A percentile compares a stretch with the other conserved stretches of the same genome.
These are phyloP conservation scores for Mylabris sibirica DNA, from an alignment of 2,888 invertebrate species.

Conservation along the genomic window DNA sequence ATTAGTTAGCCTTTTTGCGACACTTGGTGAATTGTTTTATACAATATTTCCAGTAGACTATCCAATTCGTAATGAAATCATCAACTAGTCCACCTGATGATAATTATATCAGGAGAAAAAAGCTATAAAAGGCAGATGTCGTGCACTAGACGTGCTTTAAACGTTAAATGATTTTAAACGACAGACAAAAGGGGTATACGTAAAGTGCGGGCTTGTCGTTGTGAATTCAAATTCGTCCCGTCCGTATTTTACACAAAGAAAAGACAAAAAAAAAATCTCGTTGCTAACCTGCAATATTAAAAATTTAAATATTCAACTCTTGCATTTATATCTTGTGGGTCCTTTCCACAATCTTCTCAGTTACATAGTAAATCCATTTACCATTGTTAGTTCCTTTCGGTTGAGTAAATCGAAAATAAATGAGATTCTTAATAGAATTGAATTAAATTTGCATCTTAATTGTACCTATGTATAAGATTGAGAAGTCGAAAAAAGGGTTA, in stretches of 20 bases:
- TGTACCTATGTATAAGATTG: not conserved
- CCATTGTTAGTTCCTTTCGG: not conserved
- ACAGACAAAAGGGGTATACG: constrained; percentile 8
- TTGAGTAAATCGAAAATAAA: constrained; percentile 1
- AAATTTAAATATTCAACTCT: constrained; percentile 10
- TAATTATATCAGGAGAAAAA: not conserved
- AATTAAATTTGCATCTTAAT: constrained; percentile 10
- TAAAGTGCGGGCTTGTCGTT: not conserved
- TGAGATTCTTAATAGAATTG: not conserved
- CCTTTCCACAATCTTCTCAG: not conserved
- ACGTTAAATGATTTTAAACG: constrained; percentile 11
- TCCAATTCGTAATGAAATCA: not conserved
- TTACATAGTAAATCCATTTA: constrained; percentile 8
- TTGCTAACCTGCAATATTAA: constrained; percentile 1
- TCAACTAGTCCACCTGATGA: not conserved
- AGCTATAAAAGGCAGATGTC: constrained; percentile 5
- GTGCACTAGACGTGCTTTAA: constrained; percentile 6
- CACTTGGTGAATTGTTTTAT: no score
- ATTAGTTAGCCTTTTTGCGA: no score
- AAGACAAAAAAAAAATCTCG: not conserved
- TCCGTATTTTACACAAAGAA: not conserved
- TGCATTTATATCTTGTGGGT: not conserved
- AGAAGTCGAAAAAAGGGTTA: not conserved
- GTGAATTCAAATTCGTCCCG: constrained; percentile 4
- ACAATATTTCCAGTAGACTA: no score